Percentiles rank a stretch among this genome's conserved stretches.
Conservation (phyloP, 1,140 invertebrate genomes). For the Lordiphosa mommai region DNA sequence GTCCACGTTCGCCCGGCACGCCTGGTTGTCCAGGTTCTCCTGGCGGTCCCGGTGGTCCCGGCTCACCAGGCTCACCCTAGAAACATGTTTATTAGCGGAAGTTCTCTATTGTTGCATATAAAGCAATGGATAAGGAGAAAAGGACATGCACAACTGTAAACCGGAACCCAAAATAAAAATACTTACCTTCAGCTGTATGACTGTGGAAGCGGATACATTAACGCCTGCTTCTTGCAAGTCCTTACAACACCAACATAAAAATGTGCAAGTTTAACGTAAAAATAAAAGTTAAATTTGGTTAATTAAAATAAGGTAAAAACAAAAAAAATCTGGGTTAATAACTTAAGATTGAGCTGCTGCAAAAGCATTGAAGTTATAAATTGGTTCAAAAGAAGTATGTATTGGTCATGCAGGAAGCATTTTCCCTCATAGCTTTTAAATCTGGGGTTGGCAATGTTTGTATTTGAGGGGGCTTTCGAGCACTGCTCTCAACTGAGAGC, state of each 20-base stretch:
- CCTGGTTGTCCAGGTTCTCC: constrained; percentile 90
- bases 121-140: constrained; percentile 15
- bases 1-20: constrained; percentile 89
- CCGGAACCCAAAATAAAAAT: constrained; percentile 1
- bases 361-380: constrained; percentile 32
- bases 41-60: constrained; percentile 91
- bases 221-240: constrained; percentile 92
- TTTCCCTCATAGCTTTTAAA: no score
- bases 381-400: constrained; percentile 13
- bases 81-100: constrained; percentile 52
- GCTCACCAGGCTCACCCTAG: constrained; percentile 94
- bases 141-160: constrained; percentile 16
- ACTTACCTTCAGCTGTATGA: constrained; percentile 94
- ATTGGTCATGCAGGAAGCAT: background rate
- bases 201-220: constrained; percentile 92
- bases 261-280: constrained; percentile 33
- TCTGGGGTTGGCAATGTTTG: no score
- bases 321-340: constrained; percentile 11
- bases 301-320: constrained; percentile 29
- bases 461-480: no score
- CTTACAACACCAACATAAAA: constrained; percentile 81
- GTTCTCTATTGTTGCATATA: constrained; percentile 15
- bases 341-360: constrained; percentile 45
- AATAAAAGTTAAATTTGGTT: constrained; percentile 39
- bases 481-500: no score